Percentiles rank a stretch among this genome's conserved stretches.
Conservation (phyloP, 2,113 vertebrate genomes). For the Odobenus rosmarus region DNA sequence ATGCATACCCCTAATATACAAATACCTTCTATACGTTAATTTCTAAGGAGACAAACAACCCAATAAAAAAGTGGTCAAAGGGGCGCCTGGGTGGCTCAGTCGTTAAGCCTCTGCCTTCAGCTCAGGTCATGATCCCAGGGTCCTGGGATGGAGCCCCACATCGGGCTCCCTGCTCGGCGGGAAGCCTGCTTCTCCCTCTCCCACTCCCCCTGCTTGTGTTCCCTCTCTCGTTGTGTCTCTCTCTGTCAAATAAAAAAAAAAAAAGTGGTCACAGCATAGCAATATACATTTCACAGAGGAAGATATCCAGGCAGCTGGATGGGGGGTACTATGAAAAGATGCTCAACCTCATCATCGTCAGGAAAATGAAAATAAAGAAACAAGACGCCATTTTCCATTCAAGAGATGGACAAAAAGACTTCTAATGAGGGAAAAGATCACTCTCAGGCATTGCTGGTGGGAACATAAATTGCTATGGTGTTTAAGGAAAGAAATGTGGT, state of each 20-base stretch:
- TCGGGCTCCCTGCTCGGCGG: no score
- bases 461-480: background rate
- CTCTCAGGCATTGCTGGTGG: background rate
- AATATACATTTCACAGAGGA: background rate
- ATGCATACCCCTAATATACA: background rate
- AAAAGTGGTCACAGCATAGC: background rate
- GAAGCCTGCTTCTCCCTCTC: no score
- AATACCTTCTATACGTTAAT: background rate
- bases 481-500: conserved; percentile 12
- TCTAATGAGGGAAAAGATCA: background rate
- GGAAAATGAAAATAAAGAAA: background rate
- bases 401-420: background rate
- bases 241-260: background rate
- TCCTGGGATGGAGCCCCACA: no score
- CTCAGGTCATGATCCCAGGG: no score
- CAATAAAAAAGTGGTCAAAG: background rate
- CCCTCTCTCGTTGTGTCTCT: no score
- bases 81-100: no score
- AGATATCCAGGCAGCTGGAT: background rate
- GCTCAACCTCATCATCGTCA: background rate
- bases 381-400: background rate
- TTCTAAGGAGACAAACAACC: background rate
- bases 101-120: no score
- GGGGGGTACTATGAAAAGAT: background rate
- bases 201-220: no score